phyloP scores from a whole-genome alignment of 2,797 vertebrate species.

The Dipus sagitta region DNA sequence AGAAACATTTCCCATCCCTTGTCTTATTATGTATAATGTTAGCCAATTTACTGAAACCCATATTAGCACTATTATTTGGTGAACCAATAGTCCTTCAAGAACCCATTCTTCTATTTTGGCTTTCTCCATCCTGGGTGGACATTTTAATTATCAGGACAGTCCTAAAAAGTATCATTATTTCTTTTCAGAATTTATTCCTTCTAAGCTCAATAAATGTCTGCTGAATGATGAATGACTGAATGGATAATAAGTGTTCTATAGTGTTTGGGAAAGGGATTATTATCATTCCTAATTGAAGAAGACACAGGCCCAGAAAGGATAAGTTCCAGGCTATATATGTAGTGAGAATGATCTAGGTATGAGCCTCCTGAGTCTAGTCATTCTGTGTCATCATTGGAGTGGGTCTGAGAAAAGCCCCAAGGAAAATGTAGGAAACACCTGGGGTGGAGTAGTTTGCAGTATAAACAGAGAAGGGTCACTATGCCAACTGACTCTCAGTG shows the following conservation, averaged over 20 bases:
- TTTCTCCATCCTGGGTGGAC: not conserved
- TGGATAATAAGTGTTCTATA: not conserved
- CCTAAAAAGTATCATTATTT: not conserved
- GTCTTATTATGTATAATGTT: not conserved
- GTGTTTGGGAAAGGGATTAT: not conserved
- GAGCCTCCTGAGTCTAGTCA: not conserved
- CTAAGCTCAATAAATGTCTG: not conserved
- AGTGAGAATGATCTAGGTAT: not conserved
- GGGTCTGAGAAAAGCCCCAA: not conserved
- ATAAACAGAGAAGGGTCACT: not conserved
- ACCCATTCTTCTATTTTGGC: not conserved
- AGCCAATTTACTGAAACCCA: not conserved
- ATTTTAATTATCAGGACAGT: not conserved
- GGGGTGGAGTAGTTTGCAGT: not conserved
- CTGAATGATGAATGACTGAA: not conserved
- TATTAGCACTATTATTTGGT: not conserved
- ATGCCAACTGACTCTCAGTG: not conserved
- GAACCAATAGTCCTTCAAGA: not conserved
- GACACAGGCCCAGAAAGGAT: not conserved
- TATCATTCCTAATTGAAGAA: not conserved
- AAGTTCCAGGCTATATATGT: not conserved
- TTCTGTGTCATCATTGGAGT: not conserved
- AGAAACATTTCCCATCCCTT: not conserved
- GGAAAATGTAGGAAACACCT: not conserved
- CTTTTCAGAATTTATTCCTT: not conserved